Conservation (phyloP, 2,888 invertebrate genomes). For the Meiosimyza decipiens region DNA sequence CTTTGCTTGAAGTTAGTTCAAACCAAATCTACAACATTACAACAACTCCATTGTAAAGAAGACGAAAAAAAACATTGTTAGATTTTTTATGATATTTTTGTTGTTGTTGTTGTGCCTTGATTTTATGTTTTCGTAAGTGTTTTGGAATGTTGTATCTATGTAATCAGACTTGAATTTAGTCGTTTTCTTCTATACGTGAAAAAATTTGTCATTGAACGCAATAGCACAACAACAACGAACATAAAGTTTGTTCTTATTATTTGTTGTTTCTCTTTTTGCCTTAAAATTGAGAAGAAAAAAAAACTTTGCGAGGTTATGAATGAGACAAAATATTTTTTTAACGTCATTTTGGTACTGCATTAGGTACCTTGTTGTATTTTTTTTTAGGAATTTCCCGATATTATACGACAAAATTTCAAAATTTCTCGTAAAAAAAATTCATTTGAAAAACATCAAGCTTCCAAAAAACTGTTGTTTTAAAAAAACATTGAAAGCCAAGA, state of each 20-base stretch:
- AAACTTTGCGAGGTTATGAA: conserved; percentile 17
- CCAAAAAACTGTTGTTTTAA: too few species aligned
- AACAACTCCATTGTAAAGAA: not conserved
- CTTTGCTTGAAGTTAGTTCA: conserved; percentile 1
- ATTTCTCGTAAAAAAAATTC: too few species aligned
- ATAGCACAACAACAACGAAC: conserved; percentile 51
- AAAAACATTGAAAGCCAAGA: too few species aligned
- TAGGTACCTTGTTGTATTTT: too few species aligned
- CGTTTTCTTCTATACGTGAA: conserved; percentile 27
- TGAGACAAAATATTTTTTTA: conserved; percentile 5
- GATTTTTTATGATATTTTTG: not conserved
- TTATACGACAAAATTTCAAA: too few species aligned
- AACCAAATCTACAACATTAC: conserved; percentile 22
- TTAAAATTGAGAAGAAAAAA: not conserved
- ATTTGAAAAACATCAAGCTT: too few species aligned
- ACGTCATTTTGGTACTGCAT: not conserved
- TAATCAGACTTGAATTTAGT: conserved; percentile 33
- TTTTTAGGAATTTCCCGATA: too few species aligned
- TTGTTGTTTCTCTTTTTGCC: not conserved
- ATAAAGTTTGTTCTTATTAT: conserved; percentile 18
- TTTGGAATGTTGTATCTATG: conserved; percentile 42
- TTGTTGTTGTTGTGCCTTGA: conserved; percentile 11
- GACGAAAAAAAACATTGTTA: too few species aligned
- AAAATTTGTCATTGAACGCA: conserved; percentile 56
- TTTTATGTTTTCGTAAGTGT: conserved; percentile 40